A percentile compares a stretch with the other conserved stretches of the same genome.
These are phyloP conservation scores for Bambusicola thoracicus DNA, from an alignment of 2,113 vertebrate genomes.

Conservation along the genomic window DNA sequence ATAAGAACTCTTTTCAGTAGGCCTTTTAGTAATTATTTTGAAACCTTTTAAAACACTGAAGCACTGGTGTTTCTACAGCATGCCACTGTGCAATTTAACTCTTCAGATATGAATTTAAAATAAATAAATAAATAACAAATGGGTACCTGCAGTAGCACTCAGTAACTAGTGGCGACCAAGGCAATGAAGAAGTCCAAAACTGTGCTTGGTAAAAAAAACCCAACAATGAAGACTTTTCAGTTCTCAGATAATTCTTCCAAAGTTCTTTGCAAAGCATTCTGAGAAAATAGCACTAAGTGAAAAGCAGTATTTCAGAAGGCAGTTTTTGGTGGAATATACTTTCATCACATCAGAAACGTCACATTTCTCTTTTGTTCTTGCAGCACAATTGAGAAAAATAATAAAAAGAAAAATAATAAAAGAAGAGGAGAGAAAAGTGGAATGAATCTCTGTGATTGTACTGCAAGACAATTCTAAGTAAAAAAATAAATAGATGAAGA, in stretches of 20 bases:
- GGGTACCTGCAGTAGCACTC: fast-evolving
- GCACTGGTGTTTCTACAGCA: neutral
- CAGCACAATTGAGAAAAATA: neutral
- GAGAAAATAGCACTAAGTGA: neutral
- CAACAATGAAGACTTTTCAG: neutral
- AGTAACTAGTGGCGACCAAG: neutral
- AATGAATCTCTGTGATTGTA: neutral
- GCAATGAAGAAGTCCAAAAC: neutral
- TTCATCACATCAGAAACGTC: neutral
- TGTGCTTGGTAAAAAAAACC: neutral
- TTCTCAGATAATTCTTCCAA: neutral
- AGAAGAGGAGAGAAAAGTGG: neutral
- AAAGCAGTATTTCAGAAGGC: neutral
- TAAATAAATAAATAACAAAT: neutral
- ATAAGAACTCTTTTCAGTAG: neutral
- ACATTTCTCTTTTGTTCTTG: neutral
- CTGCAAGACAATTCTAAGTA: neutral
- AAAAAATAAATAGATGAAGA: neutral
- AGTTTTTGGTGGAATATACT: neutral
- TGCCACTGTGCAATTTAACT: neutral
- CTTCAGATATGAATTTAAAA: neutral
- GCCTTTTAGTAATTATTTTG: neutral
- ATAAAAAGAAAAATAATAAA: no score
- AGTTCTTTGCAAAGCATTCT: neutral
- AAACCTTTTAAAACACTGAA: neutral